Conservation (phyloP, 30 jellyfish, hydroid and myxozoan species). For the Nemopilema nomurai region DNA sequence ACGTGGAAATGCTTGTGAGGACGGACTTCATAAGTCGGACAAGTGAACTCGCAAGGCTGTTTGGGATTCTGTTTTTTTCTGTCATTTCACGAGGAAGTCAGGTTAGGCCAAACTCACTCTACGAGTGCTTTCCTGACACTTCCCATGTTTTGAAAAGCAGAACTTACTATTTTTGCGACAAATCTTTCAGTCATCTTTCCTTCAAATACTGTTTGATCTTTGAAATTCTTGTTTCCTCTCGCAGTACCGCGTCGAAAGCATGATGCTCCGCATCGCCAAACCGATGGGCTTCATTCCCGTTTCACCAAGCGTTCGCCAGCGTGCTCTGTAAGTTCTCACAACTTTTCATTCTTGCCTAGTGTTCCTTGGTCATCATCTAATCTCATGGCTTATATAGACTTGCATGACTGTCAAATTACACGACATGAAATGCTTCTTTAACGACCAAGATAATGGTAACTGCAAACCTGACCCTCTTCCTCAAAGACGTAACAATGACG, state of each 20-base stretch:
- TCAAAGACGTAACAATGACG: no score
- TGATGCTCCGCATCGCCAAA: slow-evolving; percentile 96
- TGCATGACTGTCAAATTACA: no score
- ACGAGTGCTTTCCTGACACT: no score
- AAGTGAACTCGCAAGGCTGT: slow-evolving; percentile 94
- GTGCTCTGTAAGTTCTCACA: slow-evolving; percentile 71
- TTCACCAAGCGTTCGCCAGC: slow-evolving; percentile 87
- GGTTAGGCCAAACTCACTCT: slow-evolving; percentile 38
- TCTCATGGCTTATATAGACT: no score
- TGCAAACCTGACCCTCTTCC: no score
- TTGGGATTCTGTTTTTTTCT: slow-evolving; percentile 91
- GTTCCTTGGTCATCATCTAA: background rate
- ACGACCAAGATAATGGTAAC: no score
- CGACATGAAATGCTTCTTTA: no score
- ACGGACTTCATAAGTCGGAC: slow-evolving; percentile 88
- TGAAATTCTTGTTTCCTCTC: background rate
- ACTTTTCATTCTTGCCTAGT: background rate
- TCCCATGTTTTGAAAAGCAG: no score
- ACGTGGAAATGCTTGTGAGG: slow-evolving; percentile 59
- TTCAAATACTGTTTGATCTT: background rate
- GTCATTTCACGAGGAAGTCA: slow-evolving; percentile 97
- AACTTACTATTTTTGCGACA: no score
- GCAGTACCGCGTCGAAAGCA: slow-evolving; percentile 96
- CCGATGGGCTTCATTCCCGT: slow-evolving; percentile 92
- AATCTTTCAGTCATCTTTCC: background rate